These are phyloP conservation scores for Otus scops DNA, from an alignment of 2,797 vertebrate genomes.

Conservation along the genomic window DNA sequence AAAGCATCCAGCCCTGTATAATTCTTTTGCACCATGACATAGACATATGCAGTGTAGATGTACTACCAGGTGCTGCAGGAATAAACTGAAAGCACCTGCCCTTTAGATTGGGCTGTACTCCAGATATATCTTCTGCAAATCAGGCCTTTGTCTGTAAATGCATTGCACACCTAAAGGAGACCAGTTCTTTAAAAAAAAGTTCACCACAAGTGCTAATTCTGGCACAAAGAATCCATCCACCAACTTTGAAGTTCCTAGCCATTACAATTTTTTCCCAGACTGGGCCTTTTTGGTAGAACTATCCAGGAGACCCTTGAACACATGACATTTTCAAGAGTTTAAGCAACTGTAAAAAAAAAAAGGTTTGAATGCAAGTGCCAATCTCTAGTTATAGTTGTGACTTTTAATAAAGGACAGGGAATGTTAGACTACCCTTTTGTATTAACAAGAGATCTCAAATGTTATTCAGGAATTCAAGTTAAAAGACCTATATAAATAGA, in stretches of 20 bases:
- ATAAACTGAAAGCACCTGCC: not conserved
- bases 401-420: not conserved
- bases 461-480: not conserved
- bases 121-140: not conserved
- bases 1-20: not conserved
- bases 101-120: not conserved
- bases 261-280: not conserved
- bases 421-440: not conserved
- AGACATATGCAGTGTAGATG: not conserved
- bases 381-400: not conserved
- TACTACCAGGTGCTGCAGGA: not conserved
- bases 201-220: not conserved
- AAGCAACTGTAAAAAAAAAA: not conserved
- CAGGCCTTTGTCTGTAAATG: not conserved
- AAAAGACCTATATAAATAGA: not conserved
- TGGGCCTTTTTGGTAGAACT: not conserved
- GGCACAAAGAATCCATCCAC: not conserved
- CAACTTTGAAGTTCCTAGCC: not conserved
- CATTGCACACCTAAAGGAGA: not conserved
- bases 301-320: not conserved
- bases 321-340: not conserved
- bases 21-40: not conserved
- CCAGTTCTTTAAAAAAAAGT: not conserved
- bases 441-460: not conserved
- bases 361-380: not conserved